Conservation (phyloP, 2,113 vertebrate genomes). For the Ptilonorhynchus violaceus region DNA sequence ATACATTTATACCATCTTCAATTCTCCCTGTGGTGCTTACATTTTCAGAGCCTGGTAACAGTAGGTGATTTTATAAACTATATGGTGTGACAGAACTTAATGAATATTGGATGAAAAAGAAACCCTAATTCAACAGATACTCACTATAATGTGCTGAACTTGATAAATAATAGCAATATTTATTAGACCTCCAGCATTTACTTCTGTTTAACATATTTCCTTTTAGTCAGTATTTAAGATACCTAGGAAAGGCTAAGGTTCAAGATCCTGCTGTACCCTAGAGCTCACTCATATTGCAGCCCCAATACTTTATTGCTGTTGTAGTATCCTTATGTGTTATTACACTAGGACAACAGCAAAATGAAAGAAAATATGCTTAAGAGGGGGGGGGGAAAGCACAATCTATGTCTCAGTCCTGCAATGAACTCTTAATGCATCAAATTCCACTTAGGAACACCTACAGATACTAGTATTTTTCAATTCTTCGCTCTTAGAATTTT, state of each 20-base stretch:
- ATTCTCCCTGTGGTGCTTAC: not conserved
- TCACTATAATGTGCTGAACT: not conserved
- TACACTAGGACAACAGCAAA: not conserved
- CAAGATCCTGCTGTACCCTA: not conserved
- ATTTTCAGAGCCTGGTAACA: slow-evolving; percentile 1
- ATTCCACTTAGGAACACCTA: not conserved
- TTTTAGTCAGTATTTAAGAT: not conserved
- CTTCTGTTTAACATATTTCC: not conserved
- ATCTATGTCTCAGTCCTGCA: not conserved
- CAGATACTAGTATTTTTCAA: not conserved
- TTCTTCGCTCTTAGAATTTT: not conserved
- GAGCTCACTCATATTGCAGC: not conserved
- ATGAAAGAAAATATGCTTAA: not conserved
- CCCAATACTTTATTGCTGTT: not conserved
- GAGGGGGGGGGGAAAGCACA: too few relatives aligned
- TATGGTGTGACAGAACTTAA: slow-evolving; percentile 21
- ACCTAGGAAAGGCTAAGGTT: not conserved
- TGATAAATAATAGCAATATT: not conserved
- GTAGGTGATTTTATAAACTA: slow-evolving; percentile 37
- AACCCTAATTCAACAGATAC: not conserved
- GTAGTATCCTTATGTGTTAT: not conserved
- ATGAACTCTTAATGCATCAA: not conserved
- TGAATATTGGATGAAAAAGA: slow-evolving; percentile 16
- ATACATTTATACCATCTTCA: slow-evolving; percentile 34
- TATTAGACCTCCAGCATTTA: not conserved